A percentile compares a stretch with the other conserved stretches of the same genome.
Evolutionary conservation across 1,140 invertebrate genomes (phyloP).

Genomic region (Popillia japonica): DNA sequence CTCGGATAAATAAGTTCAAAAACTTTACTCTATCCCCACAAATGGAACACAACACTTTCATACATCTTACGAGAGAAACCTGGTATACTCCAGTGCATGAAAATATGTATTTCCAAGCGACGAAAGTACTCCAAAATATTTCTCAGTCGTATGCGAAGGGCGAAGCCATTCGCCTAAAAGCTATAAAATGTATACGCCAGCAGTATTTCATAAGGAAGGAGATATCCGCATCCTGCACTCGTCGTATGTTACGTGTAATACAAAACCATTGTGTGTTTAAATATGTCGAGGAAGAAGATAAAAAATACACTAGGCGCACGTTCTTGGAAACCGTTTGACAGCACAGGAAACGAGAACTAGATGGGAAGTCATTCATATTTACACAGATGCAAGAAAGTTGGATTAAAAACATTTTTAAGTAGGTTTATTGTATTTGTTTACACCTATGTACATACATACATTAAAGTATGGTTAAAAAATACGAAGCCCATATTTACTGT

Average conservation of each 20-base stretch:
- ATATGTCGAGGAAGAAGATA: background rate
- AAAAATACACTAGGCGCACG: background rate
- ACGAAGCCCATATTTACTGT: background rate
- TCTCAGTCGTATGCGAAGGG: background rate
- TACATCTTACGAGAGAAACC: background rate
- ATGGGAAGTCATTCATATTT: background rate
- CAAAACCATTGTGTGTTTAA: constrained; percentile 11
- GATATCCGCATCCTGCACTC: background rate
- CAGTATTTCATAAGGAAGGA: constrained; percentile 7
- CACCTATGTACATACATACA: background rate
- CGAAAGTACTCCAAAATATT: background rate
- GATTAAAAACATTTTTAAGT: background rate
- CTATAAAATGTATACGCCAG: background rate
- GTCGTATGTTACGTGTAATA: background rate
- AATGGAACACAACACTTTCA: too few relatives aligned
- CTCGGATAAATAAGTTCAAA: too few relatives aligned
- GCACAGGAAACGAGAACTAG: background rate
- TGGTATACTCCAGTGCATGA: background rate
- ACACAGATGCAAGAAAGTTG: background rate
- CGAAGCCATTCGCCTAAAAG: background rate
- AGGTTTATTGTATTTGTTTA: background rate
- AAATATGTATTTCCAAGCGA: background rate
- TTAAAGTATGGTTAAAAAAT: background rate
- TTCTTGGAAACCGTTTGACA: background rate
- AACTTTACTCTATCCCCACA: too few relatives aligned